These are phyloP conservation scores for Apis dorsata DNA, from an alignment of 1,140 invertebrate species.

Conservation along the genomic window DNA sequence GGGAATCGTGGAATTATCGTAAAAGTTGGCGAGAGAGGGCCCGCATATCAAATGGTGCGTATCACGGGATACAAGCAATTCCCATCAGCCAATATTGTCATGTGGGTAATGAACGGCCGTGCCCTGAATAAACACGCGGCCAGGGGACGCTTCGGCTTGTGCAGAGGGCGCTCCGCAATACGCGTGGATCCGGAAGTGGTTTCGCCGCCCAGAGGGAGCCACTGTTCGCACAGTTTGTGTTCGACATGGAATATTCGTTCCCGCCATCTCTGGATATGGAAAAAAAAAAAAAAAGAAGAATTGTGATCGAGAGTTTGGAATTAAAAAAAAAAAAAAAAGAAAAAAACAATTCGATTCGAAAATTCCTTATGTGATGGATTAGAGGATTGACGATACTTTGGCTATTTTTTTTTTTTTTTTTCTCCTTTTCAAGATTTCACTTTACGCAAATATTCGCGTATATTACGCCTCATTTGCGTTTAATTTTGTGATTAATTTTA, in stretches of 20 bases:
- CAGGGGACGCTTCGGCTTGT: slow-evolving; percentile 52
- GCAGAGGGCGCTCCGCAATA: slow-evolving; percentile 27
- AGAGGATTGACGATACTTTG: too few relatives aligned
- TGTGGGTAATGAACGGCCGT: slow-evolving; percentile 78
- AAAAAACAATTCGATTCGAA: too few relatives aligned
- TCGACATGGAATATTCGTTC: neutral
- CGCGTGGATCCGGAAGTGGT: slow-evolving; percentile 26
- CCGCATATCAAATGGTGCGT: slow-evolving; percentile 79
- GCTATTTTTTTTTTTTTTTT: too few relatives aligned
- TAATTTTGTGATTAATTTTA: neutral
- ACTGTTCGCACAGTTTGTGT: neutral
- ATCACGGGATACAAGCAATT: slow-evolving; percentile 78
- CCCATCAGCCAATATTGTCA: slow-evolving; percentile 80
- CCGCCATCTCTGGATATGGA: neutral
- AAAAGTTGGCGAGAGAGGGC: slow-evolving; percentile 47
- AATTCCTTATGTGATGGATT: too few relatives aligned
- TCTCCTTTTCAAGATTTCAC: too few relatives aligned
- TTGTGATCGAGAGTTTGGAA: too few relatives aligned
- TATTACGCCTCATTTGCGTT: too few relatives aligned
- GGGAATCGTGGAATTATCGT: neutral
- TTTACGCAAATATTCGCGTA: too few relatives aligned
- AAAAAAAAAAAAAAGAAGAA: neutral
- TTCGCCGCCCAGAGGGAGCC: neutral
- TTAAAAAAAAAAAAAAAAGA: too few relatives aligned
- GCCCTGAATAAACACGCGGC: slow-evolving; percentile 78